Percentiles rank a stretch among this genome's conserved stretches.
phyloP scores from a whole-genome alignment of 2,797 vertebrate species.

The Poeciliopsis presidionis region DNA sequence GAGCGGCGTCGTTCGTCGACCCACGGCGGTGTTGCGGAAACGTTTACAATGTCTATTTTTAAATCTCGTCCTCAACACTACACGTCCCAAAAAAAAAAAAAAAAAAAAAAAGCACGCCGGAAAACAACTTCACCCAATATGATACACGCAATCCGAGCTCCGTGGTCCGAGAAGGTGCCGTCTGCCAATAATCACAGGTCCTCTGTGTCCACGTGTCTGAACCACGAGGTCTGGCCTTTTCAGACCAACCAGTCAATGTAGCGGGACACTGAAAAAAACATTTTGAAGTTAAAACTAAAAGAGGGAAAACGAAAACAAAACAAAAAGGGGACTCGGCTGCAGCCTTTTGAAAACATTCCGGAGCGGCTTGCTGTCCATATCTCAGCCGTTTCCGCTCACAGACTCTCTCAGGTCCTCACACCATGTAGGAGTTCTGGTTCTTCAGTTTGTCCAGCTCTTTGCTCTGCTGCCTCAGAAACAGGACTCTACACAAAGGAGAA shows the following conservation, averaged over 20 bases:
- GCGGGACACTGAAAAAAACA: conserved; percentile 46
- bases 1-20: background rate
- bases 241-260: conserved; percentile 38
- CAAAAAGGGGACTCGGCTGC: conserved; percentile 22
- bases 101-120: conserved; percentile 55
- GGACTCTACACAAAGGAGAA: conserved; percentile 83
- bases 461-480: conserved; percentile 99
- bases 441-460: conserved; percentile 99
- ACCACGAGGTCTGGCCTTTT: conserved; percentile 37
- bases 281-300: conserved; percentile 2
- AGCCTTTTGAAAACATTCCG: conserved; percentile 35
- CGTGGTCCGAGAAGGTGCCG: conserved; percentile 70
- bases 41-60: conserved; percentile 52
- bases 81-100: conserved; percentile 55
- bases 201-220: conserved; percentile 56
- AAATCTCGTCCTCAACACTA: conserved; percentile 69
- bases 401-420: conserved; percentile 81
- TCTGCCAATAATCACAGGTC: conserved; percentile 66
- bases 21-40: conserved; percentile 29
- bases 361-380: conserved; percentile 52
- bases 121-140: conserved; percentile 72
- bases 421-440: conserved; percentile 99
- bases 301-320: background rate
- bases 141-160: conserved; percentile 69
- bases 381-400: conserved; percentile 27